Evolutionary conservation across 2,888 invertebrate species (phyloP).

Genomic region (Synergus laeviventris): DNA sequence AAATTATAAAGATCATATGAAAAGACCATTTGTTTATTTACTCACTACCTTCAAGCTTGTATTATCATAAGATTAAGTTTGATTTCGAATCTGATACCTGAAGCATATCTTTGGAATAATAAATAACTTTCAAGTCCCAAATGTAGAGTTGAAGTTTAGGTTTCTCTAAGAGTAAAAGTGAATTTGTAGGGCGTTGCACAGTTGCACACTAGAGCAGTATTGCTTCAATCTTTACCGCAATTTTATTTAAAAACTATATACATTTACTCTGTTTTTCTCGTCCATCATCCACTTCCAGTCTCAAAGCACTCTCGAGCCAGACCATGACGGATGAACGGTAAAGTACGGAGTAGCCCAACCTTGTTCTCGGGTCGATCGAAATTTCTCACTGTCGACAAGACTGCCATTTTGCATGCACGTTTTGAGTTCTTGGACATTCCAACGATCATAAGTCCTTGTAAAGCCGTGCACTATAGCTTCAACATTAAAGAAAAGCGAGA

Average conservation of each 20-base stretch:
- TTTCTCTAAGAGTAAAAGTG: not conserved
- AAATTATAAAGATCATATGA: not conserved
- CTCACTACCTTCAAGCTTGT: not conserved
- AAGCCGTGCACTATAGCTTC: conserved; percentile 8
- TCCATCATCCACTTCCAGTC: conserved; percentile 33
- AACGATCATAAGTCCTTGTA: conserved; percentile 12
- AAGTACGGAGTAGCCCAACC: conserved; percentile 38
- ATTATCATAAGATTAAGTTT: not conserved
- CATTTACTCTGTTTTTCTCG: conserved; percentile 27
- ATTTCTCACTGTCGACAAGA: conserved; percentile 32
- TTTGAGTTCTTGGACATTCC: conserved; percentile 30
- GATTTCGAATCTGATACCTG: too few species aligned
- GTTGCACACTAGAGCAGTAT: not conserved
- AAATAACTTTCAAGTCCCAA: not conserved
- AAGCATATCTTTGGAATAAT: not conserved
- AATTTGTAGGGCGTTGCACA: not conserved
- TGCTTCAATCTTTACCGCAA: too few species aligned
- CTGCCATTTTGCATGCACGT: conserved; percentile 32
- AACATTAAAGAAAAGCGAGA: not conserved
- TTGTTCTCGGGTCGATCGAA: conserved; percentile 36
- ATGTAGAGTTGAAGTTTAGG: not conserved
- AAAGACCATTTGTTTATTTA: not conserved
- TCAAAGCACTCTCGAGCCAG: conserved; percentile 15
- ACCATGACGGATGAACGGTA: conserved; percentile 21
- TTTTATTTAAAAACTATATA: not conserved